Evolutionary conservation across 2,888 invertebrate genomes (phyloP).

Genomic region (Pterostichus niger): DNA sequence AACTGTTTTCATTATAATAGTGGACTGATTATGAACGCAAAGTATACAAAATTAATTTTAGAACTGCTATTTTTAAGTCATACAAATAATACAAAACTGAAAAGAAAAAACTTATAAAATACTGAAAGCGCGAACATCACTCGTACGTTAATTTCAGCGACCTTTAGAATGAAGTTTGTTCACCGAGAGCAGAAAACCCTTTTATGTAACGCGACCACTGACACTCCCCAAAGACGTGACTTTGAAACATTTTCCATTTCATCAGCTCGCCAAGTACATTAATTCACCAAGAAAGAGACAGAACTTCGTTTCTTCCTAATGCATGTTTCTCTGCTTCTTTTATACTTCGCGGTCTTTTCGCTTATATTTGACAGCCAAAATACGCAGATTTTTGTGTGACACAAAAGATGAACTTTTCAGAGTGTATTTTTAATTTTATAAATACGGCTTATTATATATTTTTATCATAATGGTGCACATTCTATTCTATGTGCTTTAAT

Average conservation of each 20-base stretch:
- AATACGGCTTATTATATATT: too few species aligned
- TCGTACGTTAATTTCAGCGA: conserved; percentile 11
- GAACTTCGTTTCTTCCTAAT: conserved; percentile 29
- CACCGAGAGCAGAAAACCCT: conserved; percentile 37
- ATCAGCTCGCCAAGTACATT: conserved; percentile 63
- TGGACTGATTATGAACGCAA: too few species aligned
- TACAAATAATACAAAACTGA: too few species aligned
- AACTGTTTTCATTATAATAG: too few species aligned
- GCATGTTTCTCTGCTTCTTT: conserved; percentile 1
- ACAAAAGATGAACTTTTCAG: too few species aligned
- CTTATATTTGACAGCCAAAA: background rate
- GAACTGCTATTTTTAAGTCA: too few species aligned
- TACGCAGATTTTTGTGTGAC: background rate
- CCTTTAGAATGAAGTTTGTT: conserved; percentile 31
- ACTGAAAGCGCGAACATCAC: too few species aligned
- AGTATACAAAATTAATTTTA: background rate
- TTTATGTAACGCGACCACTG: conserved; percentile 41
- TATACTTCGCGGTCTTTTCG: background rate
- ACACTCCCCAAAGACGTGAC: conserved; percentile 56
- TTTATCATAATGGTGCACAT: too few species aligned
- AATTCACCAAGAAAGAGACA: conserved; percentile 52
- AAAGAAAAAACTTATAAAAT: too few species aligned
- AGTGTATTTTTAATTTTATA: too few species aligned
- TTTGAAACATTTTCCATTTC: conserved; percentile 67
- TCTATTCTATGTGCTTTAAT: too few species aligned